Percentiles rank a stretch among this genome's conserved stretches.
Conservation (phyloP, 1,140 invertebrate genomes). For the Ostrea edulis region DNA sequence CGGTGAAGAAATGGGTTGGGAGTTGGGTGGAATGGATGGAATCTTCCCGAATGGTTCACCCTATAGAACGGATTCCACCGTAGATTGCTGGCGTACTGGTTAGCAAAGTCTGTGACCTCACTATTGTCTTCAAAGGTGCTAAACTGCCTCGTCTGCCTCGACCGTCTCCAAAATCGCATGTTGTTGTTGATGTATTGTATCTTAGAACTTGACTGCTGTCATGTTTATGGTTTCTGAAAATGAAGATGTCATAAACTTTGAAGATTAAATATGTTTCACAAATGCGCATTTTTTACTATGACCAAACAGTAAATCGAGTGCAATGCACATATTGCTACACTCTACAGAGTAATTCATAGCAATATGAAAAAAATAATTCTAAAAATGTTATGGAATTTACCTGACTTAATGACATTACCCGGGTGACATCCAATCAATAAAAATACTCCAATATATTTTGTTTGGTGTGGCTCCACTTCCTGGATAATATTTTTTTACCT, state of each 20-base stretch:
- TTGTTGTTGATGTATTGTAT: background rate
- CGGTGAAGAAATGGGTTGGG: slow-evolving; percentile 1
- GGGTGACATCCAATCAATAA: background rate
- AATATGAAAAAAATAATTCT: background rate
- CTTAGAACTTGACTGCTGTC: background rate
- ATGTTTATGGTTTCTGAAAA: background rate
- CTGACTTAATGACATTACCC: background rate
- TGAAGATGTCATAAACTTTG: background rate
- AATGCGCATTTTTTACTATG: no score
- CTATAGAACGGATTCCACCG: background rate
- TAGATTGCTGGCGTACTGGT: background rate
- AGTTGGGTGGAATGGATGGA: background rate
- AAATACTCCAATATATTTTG: background rate
- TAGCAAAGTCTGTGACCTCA: background rate
- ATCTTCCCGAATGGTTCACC: background rate
- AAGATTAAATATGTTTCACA: no score
- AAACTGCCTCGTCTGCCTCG: slow-evolving; percentile 7
- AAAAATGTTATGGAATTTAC: background rate
- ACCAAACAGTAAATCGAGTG: no score
- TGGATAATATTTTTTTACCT: background rate
- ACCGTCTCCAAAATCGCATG: slow-evolving; percentile 33
- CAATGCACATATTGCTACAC: no score
- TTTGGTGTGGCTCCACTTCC: background rate
- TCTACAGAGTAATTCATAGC: background rate
- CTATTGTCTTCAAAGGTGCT: background rate